phyloP scores from a whole-genome alignment of 2,797 vertebrate species.

The Poecile montanus region DNA sequence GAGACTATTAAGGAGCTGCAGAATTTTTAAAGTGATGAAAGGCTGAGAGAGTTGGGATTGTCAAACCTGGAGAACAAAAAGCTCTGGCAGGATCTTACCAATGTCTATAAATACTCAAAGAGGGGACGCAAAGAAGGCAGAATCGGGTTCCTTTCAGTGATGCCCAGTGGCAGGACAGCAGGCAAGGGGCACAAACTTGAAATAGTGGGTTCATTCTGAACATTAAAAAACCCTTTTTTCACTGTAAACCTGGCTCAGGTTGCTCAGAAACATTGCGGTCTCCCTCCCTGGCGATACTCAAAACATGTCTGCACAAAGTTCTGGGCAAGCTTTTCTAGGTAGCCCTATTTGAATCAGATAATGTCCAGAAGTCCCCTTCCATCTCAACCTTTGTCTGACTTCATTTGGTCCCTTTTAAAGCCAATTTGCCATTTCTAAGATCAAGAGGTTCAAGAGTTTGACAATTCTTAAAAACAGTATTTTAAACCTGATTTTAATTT shows the following conservation, averaged over 20 bases:
- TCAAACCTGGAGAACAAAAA: not conserved
- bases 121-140: not conserved
- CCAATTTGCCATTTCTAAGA: not conserved
- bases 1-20: not conserved
- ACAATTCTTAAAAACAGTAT: not conserved
- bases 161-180: not conserved
- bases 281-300: not conserved
- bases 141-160: not conserved
- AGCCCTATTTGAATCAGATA: not conserved
- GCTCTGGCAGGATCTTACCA: not conserved
- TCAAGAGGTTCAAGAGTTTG: not conserved
- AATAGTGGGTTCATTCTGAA: not conserved
- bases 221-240: not conserved
- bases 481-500: not conserved
- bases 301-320: not conserved
- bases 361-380: not conserved
- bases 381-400: not conserved
- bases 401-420: not conserved
- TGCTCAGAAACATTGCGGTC: not conserved
- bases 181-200: not conserved
- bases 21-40: not conserved
- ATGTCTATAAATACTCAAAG: not conserved
- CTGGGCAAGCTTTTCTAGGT: not conserved
- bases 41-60: not conserved
- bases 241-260: not conserved